Evolutionary conservation across 2,888 invertebrate genomes (phyloP).

Genomic region (Drosophila villosipedis): DNA sequence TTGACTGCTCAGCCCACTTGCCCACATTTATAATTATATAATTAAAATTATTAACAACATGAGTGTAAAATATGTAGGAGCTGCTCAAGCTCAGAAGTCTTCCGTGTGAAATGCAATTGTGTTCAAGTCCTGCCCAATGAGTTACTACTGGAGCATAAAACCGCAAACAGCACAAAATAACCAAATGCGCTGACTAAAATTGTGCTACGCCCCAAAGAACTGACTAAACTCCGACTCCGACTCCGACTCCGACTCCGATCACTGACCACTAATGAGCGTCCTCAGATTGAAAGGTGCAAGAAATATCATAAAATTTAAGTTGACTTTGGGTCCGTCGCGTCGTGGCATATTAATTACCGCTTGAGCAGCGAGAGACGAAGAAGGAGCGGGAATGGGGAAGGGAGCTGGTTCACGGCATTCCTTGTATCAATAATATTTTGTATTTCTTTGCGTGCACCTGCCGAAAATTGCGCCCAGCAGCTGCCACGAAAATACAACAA

Average conservation of each 20-base stretch:
- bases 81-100: conserved; percentile 9
- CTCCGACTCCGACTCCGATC: conserved; percentile 30
- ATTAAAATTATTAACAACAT: not conserved
- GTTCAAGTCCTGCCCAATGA: conserved; percentile 28
- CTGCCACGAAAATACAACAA: conserved; percentile 38
- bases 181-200: conserved; percentile 34
- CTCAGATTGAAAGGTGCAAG: conserved; percentile 63
- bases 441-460: conserved; percentile 66
- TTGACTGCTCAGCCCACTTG: not conserved
- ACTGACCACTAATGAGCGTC: conserved; percentile 62
- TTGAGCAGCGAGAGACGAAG: not conserved
- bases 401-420: conserved; percentile 38
- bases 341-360: conserved; percentile 69
- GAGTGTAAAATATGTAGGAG: not conserved
- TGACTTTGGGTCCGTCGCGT: conserved; percentile 4
- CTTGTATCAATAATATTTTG: conserved; percentile 61
- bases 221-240: conserved; percentile 18
- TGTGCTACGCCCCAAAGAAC: conserved; percentile 57
- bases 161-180: conserved; percentile 36
- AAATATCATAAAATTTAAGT: conserved; percentile 58
- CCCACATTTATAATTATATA: not conserved
- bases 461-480: conserved; percentile 61
- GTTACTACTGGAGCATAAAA: conserved; percentile 46
- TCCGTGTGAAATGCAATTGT: conserved; percentile 5
- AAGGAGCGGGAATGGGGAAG: not conserved